phyloP scores from a whole-genome alignment of 2,888 invertebrate species.

The Tribolium freemani region DNA sequence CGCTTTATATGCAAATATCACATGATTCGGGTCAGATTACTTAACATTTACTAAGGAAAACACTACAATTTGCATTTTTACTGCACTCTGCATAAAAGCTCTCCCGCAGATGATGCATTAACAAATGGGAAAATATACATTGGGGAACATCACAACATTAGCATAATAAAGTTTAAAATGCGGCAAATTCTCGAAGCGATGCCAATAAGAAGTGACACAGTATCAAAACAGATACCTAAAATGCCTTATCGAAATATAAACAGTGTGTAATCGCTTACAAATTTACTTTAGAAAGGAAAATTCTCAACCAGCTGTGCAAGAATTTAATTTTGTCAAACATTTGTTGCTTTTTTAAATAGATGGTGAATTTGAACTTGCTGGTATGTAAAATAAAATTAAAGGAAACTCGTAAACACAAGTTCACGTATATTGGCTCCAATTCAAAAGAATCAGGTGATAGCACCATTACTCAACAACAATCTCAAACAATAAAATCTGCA shows the following conservation, averaged over 20 bases:
- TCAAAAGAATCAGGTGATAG: conserved; percentile 12
- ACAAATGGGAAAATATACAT: background rate
- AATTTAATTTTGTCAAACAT: no score
- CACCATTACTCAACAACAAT: background rate
- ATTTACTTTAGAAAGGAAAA: background rate
- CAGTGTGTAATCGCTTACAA: conserved; percentile 1
- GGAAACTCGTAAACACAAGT: conserved; percentile 3
- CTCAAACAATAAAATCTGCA: background rate
- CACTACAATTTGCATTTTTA: conserved; percentile 26
- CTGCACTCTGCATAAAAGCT: background rate
- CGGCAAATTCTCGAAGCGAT: background rate
- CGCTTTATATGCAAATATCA: conserved; percentile 32
- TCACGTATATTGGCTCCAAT: conserved; percentile 2
- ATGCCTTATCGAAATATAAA: conserved; percentile 5
- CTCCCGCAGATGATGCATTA: conserved; percentile 1
- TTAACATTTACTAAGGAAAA: conserved; percentile 8
- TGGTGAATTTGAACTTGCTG: background rate
- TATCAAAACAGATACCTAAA: background rate
- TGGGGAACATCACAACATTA: background rate
- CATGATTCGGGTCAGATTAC: conserved; percentile 16
- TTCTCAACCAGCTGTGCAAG: background rate
- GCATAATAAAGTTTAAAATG: no score
- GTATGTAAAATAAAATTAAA: conserved; percentile 1
- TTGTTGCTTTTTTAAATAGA: background rate
- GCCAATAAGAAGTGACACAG: background rate